Evolutionary conservation across 2,113 vertebrate genomes (phyloP).

Genomic region (Lycaon pictus): DNA sequence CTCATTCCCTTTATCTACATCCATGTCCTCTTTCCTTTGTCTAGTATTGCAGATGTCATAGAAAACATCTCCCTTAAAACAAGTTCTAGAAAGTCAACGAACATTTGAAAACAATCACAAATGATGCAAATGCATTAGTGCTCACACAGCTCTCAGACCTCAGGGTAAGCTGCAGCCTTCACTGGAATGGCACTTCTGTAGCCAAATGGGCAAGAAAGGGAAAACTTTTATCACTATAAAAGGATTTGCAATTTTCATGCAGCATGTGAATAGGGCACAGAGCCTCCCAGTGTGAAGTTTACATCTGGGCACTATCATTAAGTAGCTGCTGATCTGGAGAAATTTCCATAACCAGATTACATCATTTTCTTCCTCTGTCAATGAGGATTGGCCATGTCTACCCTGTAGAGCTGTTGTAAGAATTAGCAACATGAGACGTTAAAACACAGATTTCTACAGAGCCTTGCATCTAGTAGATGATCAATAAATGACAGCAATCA

Average conservation of each 20-base stretch:
- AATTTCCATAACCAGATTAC: neutral
- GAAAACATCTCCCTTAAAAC: neutral
- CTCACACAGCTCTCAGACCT: neutral
- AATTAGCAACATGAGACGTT: neutral
- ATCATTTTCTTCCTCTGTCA: neutral
- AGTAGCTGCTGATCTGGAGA: neutral
- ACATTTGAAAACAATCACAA: neutral
- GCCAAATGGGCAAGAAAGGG: neutral
- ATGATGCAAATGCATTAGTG: neutral
- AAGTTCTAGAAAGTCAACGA: neutral
- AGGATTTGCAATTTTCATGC: neutral
- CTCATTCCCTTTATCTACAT: neutral
- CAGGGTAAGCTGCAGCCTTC: neutral
- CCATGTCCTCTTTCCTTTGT: neutral
- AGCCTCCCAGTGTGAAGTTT: neutral
- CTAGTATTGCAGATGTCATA: neutral
- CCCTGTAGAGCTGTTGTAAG: neutral
- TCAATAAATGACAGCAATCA: neutral
- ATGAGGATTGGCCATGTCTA: neutral
- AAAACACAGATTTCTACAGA: neutral
- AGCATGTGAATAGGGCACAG: neutral
- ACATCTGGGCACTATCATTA: neutral
- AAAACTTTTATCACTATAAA: neutral
- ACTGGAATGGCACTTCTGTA: neutral
- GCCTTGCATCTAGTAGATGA: neutral